Evolutionary conservation across 2,113 vertebrate genomes (phyloP).

Genomic region (Centropristis striata): DNA sequence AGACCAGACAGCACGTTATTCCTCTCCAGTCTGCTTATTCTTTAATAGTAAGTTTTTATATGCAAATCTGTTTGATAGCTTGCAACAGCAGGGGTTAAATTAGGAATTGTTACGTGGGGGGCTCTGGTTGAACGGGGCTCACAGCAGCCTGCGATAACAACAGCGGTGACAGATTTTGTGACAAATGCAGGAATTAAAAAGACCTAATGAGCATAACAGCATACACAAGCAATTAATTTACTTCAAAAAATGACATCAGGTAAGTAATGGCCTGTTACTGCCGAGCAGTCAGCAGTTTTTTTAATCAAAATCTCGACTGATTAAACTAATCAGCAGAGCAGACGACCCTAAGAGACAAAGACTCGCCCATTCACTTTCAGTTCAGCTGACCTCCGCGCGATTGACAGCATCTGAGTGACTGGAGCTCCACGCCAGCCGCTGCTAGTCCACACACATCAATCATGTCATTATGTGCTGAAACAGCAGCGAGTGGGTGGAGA

Average conservation of each 20-base stretch:
- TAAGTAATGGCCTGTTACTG: not conserved
- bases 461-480: conserved; percentile 42
- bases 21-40: conserved; percentile 9
- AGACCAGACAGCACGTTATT: conserved; percentile 26
- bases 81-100: conserved; percentile 43
- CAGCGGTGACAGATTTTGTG: conserved; percentile 22
- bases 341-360: not conserved
- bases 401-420: conserved; percentile 35
- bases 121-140: conserved; percentile 6
- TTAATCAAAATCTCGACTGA: conserved; percentile 10
- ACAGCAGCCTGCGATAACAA: conserved; percentile 6
- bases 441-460: conserved; percentile 35
- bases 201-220: not conserved
- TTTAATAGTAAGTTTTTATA: conserved; percentile 11
- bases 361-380: conserved; percentile 4
- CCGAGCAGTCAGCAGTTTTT: conserved; percentile 15
- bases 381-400: conserved; percentile 41
- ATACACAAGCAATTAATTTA: conserved; percentile 3
- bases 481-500: conserved; percentile 21
- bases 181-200: conserved; percentile 32
- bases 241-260: not conserved
- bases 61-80: conserved; percentile 9
- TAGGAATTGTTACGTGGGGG: conserved; percentile 13
- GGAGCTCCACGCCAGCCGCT: conserved; percentile 1
- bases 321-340: conserved; percentile 1